phyloP scores from a whole-genome alignment of 2,797 vertebrate genomes.

The Pseudomugil tenellus region DNA sequence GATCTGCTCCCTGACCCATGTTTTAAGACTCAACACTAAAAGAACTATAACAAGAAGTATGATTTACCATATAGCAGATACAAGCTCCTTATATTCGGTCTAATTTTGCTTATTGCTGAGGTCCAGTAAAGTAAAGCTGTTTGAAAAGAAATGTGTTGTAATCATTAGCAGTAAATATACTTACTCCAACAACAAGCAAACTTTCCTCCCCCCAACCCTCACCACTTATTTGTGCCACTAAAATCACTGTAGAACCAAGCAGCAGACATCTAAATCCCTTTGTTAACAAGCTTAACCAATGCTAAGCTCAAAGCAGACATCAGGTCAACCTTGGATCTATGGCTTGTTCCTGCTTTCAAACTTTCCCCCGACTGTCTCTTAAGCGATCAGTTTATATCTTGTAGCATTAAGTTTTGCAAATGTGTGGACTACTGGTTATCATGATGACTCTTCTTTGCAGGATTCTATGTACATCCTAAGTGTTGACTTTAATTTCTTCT shows the following conservation, averaged over 20 bases:
- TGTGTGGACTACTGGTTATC: background rate
- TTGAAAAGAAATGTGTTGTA: constrained; percentile 4
- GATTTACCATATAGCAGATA: constrained; percentile 36
- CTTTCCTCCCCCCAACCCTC: too few species aligned
- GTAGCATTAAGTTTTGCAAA: background rate
- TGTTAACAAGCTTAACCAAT: background rate
- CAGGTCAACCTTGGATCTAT: background rate
- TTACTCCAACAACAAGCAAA: too few species aligned
- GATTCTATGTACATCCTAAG: constrained; percentile 16
- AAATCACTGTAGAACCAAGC: too few species aligned
- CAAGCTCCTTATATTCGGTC: constrained; percentile 10
- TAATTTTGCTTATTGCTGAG: constrained; percentile 19
- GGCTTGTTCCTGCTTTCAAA: background rate
- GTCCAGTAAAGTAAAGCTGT: background rate
- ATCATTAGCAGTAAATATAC: background rate
- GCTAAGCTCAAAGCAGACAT: background rate
- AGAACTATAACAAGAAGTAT: constrained; percentile 52
- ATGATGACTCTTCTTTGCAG: constrained; percentile 40
- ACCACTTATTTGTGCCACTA: too few species aligned
- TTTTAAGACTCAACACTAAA: constrained; percentile 37
- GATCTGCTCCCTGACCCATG: constrained; percentile 28
- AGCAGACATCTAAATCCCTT: too few species aligned
- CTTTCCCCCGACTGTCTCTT: background rate
- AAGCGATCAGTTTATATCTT: background rate
- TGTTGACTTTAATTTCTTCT: constrained; percentile 52